A percentile compares a stretch with the other conserved stretches of the same genome.
phyloP scores from a whole-genome alignment of 2,888 invertebrate species.

The Drosophila heteroneura region DNA sequence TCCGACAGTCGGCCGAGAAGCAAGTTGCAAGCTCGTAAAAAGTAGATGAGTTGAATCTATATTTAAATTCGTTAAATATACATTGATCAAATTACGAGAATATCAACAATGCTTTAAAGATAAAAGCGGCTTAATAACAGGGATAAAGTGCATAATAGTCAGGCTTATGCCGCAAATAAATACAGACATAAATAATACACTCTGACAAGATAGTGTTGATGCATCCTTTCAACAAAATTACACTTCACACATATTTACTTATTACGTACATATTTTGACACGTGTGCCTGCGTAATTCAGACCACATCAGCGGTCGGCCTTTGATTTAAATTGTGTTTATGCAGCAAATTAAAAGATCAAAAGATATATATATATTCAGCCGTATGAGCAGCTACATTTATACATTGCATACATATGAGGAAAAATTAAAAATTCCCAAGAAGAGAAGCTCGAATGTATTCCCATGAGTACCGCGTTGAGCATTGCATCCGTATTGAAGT shows the following conservation, averaged over 20 bases:
- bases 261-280: constrained; percentile 64
- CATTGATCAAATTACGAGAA: constrained; percentile 1
- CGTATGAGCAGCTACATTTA: constrained; percentile 22
- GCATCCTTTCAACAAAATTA: constrained; percentile 52
- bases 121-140: constrained; percentile 4
- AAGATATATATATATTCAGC: constrained; percentile 47
- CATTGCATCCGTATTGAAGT: constrained; percentile 32
- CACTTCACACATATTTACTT: constrained; percentile 47
- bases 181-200: constrained; percentile 20
- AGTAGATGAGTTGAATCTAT: neutral
- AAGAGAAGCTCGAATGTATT: constrained; percentile 15
- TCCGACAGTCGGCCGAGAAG: neutral
- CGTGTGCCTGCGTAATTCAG: constrained; percentile 52
- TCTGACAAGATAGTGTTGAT: constrained; percentile 38
- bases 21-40: neutral
- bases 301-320: constrained; percentile 69
- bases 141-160: neutral
- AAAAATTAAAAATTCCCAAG: constrained; percentile 11
- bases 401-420: constrained; percentile 4
- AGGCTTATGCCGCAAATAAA: neutral
- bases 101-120: neutral
- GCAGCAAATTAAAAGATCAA: constrained; percentile 84
- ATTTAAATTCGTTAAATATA: neutral
- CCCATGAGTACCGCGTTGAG: constrained; percentile 22
- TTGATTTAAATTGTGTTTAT: constrained; percentile 84